Conservation (phyloP, 2,797 vertebrate genomes). For the Simalia tracyae region DNA sequence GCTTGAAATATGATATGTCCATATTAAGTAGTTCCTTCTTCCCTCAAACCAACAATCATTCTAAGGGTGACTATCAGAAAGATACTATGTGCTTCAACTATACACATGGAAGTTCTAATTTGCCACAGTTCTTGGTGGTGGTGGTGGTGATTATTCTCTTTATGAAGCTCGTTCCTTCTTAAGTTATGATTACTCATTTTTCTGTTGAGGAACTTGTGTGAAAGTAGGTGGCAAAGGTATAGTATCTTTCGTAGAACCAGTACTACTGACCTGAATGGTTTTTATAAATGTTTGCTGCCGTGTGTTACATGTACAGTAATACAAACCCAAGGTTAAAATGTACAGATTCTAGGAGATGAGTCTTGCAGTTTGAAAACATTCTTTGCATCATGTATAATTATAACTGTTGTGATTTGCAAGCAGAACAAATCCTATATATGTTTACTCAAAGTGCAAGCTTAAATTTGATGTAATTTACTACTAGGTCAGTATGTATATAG, state of each 20-base stretch:
- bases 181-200: background rate
- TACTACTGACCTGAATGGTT: background rate
- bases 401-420: background rate
- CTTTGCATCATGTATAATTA: background rate
- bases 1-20: background rate
- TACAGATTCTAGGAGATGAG: accelerated
- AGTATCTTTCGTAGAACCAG: background rate
- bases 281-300: background rate
- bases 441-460: background rate
- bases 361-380: background rate
- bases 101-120: background rate
- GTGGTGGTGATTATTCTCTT: background rate
- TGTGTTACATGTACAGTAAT: background rate
- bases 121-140: background rate
- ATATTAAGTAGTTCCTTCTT: background rate
- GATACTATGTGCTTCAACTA: background rate
- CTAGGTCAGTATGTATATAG: background rate
- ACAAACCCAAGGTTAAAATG: background rate
- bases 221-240: background rate
- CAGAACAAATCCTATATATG: background rate
- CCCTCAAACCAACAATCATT: background rate
- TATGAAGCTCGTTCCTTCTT: background rate
- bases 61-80: background rate
- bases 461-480: background rate
- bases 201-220: background rate